Conservation (phyloP, 2,888 invertebrate genomes). For the Lycocerus yunnanus region DNA sequence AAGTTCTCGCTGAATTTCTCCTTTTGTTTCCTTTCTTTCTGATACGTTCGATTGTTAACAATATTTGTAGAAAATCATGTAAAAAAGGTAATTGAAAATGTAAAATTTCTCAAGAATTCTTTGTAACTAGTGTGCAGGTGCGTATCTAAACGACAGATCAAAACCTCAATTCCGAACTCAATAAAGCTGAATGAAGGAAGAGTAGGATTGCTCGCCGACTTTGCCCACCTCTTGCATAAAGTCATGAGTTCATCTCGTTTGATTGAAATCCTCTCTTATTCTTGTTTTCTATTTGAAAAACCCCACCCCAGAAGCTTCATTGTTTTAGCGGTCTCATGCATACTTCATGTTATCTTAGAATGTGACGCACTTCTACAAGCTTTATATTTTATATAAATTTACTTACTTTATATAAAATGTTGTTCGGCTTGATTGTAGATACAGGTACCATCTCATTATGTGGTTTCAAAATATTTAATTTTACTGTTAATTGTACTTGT, state of each 20-base stretch:
- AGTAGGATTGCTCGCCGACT: constrained; percentile 42
- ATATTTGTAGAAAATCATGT: constrained; percentile 7
- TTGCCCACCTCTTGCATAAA: constrained; percentile 57
- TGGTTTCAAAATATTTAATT: background rate
- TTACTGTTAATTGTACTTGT: background rate
- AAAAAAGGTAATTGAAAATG: constrained; percentile 9
- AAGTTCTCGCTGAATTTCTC: background rate
- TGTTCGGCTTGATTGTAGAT: background rate
- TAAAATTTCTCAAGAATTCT: constrained; percentile 16
- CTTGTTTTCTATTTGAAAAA: constrained; percentile 55
- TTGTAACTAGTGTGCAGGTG: constrained; percentile 20
- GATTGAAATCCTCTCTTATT: constrained; percentile 59
- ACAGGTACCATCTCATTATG: background rate
- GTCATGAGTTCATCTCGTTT: constrained; percentile 59
- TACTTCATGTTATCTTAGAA: constrained; percentile 52
- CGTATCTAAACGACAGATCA: constrained; percentile 28
- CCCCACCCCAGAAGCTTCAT: constrained; percentile 54
- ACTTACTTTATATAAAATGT: constrained; percentile 7
- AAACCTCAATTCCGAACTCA: constrained; percentile 30
- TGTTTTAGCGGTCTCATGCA: constrained; percentile 57
- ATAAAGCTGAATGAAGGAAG: constrained; percentile 40
- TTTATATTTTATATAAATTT: constrained; percentile 29
- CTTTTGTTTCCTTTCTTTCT: background rate
- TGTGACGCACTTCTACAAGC: constrained; percentile 28
- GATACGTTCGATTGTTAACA: background rate